These are phyloP conservation scores for Verasper variegatus DNA, from an alignment of 2,113 vertebrate genomes.

Conservation along the genomic window DNA sequence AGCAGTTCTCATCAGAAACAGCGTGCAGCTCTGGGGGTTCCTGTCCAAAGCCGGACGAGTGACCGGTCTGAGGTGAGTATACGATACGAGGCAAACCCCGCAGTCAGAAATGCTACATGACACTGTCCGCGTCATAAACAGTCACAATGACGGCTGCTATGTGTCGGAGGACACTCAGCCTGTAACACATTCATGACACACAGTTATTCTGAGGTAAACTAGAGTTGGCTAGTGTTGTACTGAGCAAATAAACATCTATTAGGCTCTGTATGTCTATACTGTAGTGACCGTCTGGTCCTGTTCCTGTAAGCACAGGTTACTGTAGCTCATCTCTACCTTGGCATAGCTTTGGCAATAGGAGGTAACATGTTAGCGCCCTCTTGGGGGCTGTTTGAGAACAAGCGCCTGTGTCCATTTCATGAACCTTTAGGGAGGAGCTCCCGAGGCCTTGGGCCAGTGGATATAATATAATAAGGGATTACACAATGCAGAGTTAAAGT, in stretches of 20 bases:
- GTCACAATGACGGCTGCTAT: conserved; percentile 54
- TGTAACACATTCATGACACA: conserved; percentile 54
- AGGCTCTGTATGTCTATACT: conserved; percentile 42
- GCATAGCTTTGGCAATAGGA: conserved; percentile 82
- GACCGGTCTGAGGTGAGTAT: conserved; percentile 63
- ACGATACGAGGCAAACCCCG: conserved; percentile 48
- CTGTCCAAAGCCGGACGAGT: conserved; percentile 58
- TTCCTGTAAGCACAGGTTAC: conserved; percentile 33
- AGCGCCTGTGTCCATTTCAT: conserved; percentile 75
- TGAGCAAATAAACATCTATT: conserved; percentile 65
- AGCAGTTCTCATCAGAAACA: conserved; percentile 62
- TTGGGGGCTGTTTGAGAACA: conserved; percentile 35
- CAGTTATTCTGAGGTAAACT: conserved; percentile 74
- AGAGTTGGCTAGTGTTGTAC: conserved; percentile 75
- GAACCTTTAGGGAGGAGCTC: conserved; percentile 60
- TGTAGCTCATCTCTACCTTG: conserved; percentile 64
- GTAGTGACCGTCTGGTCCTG: conserved; percentile 36
- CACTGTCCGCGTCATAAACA: conserved; percentile 64
- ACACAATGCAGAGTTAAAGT: conserved; percentile 49
- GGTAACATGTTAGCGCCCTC: conserved; percentile 63
- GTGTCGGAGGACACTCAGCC: conserved; percentile 20
- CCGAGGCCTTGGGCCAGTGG: conserved; percentile 65
- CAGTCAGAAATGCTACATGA: conserved; percentile 69
- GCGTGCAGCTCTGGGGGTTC: conserved; percentile 63
- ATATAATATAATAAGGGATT: conserved; percentile 63